phyloP scores from a whole-genome alignment of 2,797 vertebrate genomes.

The Rousettus madagascariensis region DNA sequence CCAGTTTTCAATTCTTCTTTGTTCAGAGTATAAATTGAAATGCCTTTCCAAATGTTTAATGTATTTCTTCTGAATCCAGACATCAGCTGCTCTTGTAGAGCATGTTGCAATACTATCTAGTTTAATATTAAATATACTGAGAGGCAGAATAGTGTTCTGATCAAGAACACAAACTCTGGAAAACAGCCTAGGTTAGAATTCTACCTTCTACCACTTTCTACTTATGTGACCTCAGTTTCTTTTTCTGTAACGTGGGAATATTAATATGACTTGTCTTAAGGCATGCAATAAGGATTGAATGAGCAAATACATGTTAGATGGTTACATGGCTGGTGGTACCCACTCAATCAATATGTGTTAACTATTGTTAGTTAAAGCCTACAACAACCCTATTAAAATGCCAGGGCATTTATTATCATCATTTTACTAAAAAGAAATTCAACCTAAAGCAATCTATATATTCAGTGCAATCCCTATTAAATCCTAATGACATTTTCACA shows the following conservation, averaged over 20 bases:
- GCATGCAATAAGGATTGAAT: background rate
- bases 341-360: background rate
- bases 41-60: background rate
- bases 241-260: background rate
- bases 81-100: background rate
- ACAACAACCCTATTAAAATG: background rate
- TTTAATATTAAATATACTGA: background rate
- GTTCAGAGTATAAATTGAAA: background rate
- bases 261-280: background rate
- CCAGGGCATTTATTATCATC: background rate
- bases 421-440: background rate
- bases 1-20: slow-evolving; percentile 22
- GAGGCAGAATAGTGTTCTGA: background rate
- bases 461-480: background rate
- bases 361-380: background rate
- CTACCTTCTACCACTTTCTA: background rate
- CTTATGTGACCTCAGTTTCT: background rate
- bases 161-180: background rate
- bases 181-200: background rate
- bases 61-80: background rate
- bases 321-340: background rate
- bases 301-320: background rate
- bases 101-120: background rate
- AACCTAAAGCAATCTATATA: background rate
- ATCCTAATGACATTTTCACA: background rate